Conservation (phyloP, 1,140 invertebrate genomes). For the Sinella curviseta region DNA sequence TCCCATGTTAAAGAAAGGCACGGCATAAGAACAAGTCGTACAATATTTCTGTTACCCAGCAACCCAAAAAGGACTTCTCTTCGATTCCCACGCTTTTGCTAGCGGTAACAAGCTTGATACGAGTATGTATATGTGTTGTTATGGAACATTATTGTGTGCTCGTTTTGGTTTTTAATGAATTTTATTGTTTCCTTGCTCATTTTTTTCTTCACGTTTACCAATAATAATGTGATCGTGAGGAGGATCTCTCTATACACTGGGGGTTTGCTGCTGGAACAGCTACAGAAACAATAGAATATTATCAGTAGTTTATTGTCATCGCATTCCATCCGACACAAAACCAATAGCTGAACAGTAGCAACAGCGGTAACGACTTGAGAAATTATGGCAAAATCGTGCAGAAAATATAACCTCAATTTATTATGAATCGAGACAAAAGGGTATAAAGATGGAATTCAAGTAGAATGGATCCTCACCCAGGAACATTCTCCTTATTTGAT, state of each 20-base stretch:
- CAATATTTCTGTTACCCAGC: no score
- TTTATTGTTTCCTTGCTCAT: background rate
- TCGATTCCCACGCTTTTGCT: slow-evolving; percentile 7
- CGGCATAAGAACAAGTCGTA: no score
- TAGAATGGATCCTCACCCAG: no score
- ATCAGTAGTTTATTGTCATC: background rate
- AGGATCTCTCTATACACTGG: background rate
- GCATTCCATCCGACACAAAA: background rate
- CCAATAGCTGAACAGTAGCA: background rate
- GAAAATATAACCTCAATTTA: background rate
- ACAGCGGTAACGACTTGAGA: slow-evolving; percentile 4
- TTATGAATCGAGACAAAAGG: background rate
- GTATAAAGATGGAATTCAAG: no score
- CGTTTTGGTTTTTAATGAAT: slow-evolving; percentile 8
- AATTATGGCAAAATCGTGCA: background rate
- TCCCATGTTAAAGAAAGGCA: no score
- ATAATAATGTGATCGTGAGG: background rate
- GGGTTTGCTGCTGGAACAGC: background rate
- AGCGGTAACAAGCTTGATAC: background rate
- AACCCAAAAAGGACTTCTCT: no score
- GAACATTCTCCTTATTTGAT: no score
- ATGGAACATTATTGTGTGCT: no score
- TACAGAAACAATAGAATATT: background rate
- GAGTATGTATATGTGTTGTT: background rate
- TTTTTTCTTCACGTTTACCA: background rate